Conservation (phyloP, 2,113 vertebrate species). For the cattle (Bos taurus) region ARS-UCD2.0 NC_037332.1:39585001-39585500, state of each 20-base stretch:
- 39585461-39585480: neutral
- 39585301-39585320: neutral
- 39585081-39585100: no score
- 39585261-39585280: neutral
- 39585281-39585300: neutral
- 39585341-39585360: neutral
- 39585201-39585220: no score
- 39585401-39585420: neutral
- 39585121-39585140: no score
- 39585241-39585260: neutral
- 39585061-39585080: neutral
- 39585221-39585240: neutral
- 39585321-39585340: neutral
- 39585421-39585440: neutral
- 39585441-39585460: neutral
- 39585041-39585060: fast-evolving
- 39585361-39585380: neutral
- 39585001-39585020: neutral
- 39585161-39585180: no score
- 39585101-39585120: no score
- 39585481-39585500: neutral
- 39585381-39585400: neutral
- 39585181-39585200: no score
- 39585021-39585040: neutral
- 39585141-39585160: no score